A percentile compares a stretch with the other conserved stretches of the same genome.
Conservation (phyloP, 1,140 invertebrate species). For the Neotoxoptera formosana region DNA sequence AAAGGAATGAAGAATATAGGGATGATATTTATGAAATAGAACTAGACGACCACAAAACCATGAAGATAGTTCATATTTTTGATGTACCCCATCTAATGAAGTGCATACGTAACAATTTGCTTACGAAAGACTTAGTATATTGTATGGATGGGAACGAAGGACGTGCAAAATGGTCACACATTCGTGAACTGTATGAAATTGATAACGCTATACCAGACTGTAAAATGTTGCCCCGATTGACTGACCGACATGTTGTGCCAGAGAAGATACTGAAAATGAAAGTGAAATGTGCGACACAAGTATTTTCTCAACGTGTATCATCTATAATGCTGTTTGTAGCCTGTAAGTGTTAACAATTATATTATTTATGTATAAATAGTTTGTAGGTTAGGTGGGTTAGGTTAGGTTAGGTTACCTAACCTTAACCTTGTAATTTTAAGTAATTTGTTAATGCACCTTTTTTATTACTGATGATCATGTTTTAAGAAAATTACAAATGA, state of each 20-base stretch:
- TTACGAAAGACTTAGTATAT: background rate
- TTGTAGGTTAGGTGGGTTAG: too few species aligned
- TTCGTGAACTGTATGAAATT: background rate
- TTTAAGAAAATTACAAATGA: too few species aligned
- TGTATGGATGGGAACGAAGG: background rate
- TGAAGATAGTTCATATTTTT: background rate
- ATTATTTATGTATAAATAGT: background rate
- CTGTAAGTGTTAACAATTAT: background rate
- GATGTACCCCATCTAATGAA: background rate
- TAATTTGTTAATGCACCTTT: too few species aligned
- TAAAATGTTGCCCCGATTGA: background rate
- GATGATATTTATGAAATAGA: background rate
- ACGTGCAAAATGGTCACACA: background rate
- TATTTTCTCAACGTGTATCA: background rate
- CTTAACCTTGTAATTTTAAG: too few species aligned
- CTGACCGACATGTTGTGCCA: constrained; percentile 1
- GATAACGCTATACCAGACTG: background rate
- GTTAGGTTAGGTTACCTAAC: too few species aligned
- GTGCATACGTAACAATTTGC: background rate
- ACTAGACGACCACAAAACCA: background rate
- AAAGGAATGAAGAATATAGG: background rate
- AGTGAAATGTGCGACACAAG: background rate
- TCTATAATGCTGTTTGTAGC: background rate
- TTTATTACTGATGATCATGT: too few species aligned
- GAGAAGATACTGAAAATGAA: constrained; percentile 12